Base-by-base conservation (phyloP, 2,888 invertebrate species). In the Scaptomyza parva region DNA sequence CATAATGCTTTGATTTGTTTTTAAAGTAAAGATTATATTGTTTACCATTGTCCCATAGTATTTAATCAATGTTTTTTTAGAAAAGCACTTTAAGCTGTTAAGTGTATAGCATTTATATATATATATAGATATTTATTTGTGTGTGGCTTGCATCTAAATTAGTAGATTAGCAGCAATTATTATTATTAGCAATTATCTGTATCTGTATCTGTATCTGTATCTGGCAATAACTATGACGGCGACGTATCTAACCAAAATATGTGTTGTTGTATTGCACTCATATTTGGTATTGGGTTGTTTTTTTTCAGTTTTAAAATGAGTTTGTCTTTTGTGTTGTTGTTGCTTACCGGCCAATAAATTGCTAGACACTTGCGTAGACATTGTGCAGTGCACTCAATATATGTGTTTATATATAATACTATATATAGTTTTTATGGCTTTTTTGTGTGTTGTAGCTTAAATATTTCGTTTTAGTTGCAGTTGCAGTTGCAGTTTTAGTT, bases 341-440 rank as follows among this genome's bases (percentile, higher is more conserved):
- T 44, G 63, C 89, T 89, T 90, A 89, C 89, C 89, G 66, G 86
- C 78, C 74, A 88, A 77, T 82, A 90, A 72, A 77, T 76, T 86
- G 71, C 78, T 77, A 73, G 89, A 86, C 73, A 89, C 83, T 88
- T 90, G 90, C 59, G 89, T 88, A 72, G 85, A 85, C 90, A 89
- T 89, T 41, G n/a, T 62, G 67, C 35, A 35, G 55, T 58, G 50
- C 47, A 55, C 53, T 64, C 48, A 50, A 57, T 51, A 28, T n/a
- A 40, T 48, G n/a, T n/a, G n/a, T n/a, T n/a, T n/a, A 26, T 26
- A 26, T 26, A 26, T 26, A 9, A n/a, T n/a, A n/a, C n/a, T 28
- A 57, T 50, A 26, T n/a, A 40, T 41, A 28, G 24, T 57, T 54
- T 54, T 28, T 63, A 55, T 67, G 73, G 72, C 37, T 76, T 40